A percentile compares a stretch with the other conserved stretches of the same genome.
phyloP scores from a whole-genome alignment of 30 jellyfish, hydroid and myxozoan species.

The Hydractinia echinata region DNA sequence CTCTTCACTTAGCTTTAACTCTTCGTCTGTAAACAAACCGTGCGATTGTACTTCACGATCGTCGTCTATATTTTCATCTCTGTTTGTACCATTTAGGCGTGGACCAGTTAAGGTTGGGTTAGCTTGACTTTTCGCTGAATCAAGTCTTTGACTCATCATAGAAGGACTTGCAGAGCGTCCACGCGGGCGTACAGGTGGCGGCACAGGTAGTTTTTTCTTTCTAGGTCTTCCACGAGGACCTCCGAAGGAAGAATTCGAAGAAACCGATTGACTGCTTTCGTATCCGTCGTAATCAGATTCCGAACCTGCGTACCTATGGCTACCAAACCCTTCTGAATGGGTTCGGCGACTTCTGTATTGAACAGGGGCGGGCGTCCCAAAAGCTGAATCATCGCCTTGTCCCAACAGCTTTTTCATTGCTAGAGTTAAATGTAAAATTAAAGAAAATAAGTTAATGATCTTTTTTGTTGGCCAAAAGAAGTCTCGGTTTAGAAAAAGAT shows the following conservation, averaged over 20 bases:
- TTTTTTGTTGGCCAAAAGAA: too few species aligned
- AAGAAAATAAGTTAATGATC: too few species aligned
- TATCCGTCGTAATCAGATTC: conserved; percentile 30
- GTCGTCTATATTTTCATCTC: not conserved
- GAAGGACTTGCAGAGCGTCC: conserved; percentile 74
- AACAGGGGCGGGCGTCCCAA: conserved; percentile 3
- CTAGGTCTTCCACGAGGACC: conserved; percentile 28
- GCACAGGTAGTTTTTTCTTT: conserved; percentile 51
- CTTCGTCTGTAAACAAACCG: conserved; percentile 33
- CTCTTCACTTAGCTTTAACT: conserved; percentile 20
- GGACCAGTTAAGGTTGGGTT: not conserved
- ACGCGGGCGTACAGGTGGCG: conserved; percentile 52
- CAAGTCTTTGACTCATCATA: conserved; percentile 5
- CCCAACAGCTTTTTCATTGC: conserved; percentile 17
- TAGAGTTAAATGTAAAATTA: not conserved
- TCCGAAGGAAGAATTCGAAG: conserved; percentile 7
- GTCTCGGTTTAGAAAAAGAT: too few species aligned
- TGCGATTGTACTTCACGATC: conserved; percentile 24
- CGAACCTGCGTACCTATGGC: conserved; percentile 2
- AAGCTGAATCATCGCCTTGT: conserved; percentile 25
- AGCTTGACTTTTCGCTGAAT: not conserved
- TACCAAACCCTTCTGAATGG: conserved; percentile 25
- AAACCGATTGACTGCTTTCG: conserved; percentile 22
- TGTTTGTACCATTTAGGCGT: not conserved
- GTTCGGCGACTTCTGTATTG: conserved; percentile 10